These are phyloP conservation scores for Hylaea fasciaria DNA, from an alignment of 2,888 invertebrate species.

Conservation along the genomic window DNA sequence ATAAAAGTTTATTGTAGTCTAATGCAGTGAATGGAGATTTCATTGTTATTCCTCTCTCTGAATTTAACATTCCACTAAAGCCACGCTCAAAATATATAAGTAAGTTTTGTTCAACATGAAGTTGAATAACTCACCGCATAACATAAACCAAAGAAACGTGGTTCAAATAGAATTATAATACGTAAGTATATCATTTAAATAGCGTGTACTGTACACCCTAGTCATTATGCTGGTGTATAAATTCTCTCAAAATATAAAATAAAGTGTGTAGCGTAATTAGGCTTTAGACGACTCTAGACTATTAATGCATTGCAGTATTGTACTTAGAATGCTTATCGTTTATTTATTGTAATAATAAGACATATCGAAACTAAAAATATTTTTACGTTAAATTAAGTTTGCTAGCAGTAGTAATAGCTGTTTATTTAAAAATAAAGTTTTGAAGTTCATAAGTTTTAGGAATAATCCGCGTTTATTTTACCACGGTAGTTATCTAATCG, in stretches of 20 bases:
- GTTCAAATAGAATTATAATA: conserved; percentile 31
- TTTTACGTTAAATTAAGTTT: conserved; percentile 1
- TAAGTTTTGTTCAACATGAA: conserved; percentile 8
- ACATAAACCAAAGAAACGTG: conserved; percentile 38
- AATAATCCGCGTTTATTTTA: too few relatives aligned
- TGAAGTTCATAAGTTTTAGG: too few relatives aligned
- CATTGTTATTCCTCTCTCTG: too few relatives aligned
- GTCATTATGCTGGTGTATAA: conserved; percentile 39
- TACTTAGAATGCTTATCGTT: conserved; percentile 39
- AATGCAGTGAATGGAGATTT: too few relatives aligned
- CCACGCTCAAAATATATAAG: conserved; percentile 11
- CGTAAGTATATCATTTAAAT: conserved; percentile 32
- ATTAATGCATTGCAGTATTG: conserved; percentile 34
- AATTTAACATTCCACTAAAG: conserved; percentile 38
- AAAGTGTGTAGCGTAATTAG: conserved; percentile 36
- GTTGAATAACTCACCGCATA: conserved; percentile 16
- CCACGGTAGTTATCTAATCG: too few relatives aligned
- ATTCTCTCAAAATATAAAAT: conserved; percentile 35
- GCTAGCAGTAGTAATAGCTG: neutral
- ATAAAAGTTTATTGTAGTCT: too few relatives aligned
- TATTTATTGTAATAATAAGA: conserved; percentile 33
- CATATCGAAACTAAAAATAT: too few relatives aligned
- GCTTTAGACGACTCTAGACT: conserved; percentile 22
- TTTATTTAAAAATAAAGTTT: neutral
- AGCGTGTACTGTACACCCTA: conserved; percentile 40